Conservation (phyloP, 1,140 invertebrate species). For the Cydia strobilella region DNA sequence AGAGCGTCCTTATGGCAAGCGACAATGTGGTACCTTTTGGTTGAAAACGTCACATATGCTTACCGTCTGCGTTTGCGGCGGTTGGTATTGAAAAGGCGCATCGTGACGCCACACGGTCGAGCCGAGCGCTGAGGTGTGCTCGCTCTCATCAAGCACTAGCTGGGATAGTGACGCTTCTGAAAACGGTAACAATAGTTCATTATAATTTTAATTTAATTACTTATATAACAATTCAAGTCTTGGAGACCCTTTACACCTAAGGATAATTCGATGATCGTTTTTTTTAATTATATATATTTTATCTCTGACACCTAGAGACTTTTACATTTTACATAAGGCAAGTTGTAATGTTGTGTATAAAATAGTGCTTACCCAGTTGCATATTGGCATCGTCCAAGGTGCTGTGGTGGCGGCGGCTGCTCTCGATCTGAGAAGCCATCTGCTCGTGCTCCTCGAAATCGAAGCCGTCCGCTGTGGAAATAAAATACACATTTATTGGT, state of each 20-base stretch:
- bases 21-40: no score
- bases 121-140: constrained; percentile 56
- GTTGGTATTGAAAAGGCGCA: constrained; percentile 47
- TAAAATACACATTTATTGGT: constrained; percentile 34
- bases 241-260: no score
- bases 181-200: constrained; percentile 36
- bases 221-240: no score
- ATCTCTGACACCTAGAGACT: no score
- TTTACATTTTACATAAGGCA: no score
- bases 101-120: constrained; percentile 70
- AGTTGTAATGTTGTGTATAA: no score
- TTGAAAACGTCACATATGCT: no score
- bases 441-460: constrained; percentile 79
- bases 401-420: constrained; percentile 56
- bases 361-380: constrained; percentile 55
- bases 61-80: no score
- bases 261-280: no score
- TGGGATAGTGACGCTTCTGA: constrained; percentile 75
- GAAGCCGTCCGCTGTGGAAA: constrained; percentile 67
- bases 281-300: no score
- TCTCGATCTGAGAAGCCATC: constrained; percentile 69
- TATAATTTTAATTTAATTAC: no score
- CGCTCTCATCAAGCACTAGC: constrained; percentile 71
- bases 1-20: no score
- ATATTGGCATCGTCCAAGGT: constrained; percentile 56